Evolutionary conservation across 2,888 invertebrate genomes (phyloP).

Genomic region (Flexamia atlantica): DNA sequence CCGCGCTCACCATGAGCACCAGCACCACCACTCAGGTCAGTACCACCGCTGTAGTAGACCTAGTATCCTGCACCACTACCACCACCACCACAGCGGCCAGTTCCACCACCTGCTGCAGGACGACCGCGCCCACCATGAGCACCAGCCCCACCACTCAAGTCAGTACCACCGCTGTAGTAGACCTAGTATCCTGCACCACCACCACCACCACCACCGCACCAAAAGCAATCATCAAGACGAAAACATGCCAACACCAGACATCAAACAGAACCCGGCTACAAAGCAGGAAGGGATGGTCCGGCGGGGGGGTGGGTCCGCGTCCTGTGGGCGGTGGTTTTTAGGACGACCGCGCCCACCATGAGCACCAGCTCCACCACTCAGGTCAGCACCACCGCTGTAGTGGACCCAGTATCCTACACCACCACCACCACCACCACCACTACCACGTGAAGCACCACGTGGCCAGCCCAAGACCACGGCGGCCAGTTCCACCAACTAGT

Average conservation of each 20-base stretch:
- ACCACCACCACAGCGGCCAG: slow-evolving; percentile 85
- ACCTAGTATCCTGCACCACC: too few relatives aligned
- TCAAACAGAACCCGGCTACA: too few relatives aligned
- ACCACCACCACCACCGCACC: too few relatives aligned
- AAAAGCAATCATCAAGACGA: too few relatives aligned
- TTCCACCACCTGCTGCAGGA: slow-evolving; percentile 83
- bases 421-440: slow-evolving; percentile 85
- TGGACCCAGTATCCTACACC: too few relatives aligned
- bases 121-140: slow-evolving; percentile 77
- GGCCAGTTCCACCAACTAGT: slow-evolving; percentile 66
- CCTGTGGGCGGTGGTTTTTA: slow-evolving; percentile 86
- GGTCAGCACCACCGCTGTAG: slow-evolving; percentile 64
- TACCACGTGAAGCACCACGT: slow-evolving; percentile 83
- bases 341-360: slow-evolving; percentile 79
- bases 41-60: too few relatives aligned
- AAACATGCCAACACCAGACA: too few relatives aligned
- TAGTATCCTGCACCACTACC: slow-evolving; percentile 87
- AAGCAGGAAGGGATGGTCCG: too few relatives aligned
- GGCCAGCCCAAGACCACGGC: slow-evolving; percentile 77
- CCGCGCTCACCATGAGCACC: slow-evolving; percentile 76
- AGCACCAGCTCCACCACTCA: too few relatives aligned
- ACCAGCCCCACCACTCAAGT: slow-evolving; percentile 68
- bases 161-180: slow-evolving; percentile 62
- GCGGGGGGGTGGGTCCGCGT: slow-evolving; percentile 83
- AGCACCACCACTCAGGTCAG: too few relatives aligned